Evolutionary conservation across 1,140 invertebrate species (phyloP), one percentile per base, ranked within the genome.

Genomic region (Phthorimaea operculella): DNA sequence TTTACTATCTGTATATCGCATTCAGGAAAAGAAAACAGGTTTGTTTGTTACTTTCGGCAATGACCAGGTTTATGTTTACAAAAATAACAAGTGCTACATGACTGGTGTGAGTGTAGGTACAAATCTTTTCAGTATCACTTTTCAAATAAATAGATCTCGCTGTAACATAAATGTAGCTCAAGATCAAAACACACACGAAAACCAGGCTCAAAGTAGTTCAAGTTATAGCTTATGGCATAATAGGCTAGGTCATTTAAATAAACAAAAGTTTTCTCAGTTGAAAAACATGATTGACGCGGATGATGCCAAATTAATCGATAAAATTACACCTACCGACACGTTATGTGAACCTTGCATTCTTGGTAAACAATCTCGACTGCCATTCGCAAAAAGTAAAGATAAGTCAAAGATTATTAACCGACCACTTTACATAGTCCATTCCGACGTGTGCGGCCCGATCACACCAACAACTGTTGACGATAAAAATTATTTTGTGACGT

Each of bases 1-100:
- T 52, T 42, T 52, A 52, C 33, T 52, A n/a, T 52, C 51, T 34
- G 51, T 52, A 39, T 36, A 39, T 52, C 33, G 36, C 3, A 36
- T 52, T 12, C 51, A 52, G 36, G 33, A 33, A 16, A 18, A 52
- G 36, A 33, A 33, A 7, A 18, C 33, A 36, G 51, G 51, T 36
- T 36, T 52, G 51, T 12, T 17, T 16, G 36, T 39, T 2, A n/a
- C n/a, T 39, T 39, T 39, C n/a, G 36, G 36, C 1, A 39, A 39
- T 39, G n/a, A 39, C n/a, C 10, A n/a, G 10, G 36, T 39, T 9
- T n/a, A 39, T 12, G 36, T 39, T 39, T 39, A 39, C 36, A 39
- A 39, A 39, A 2, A 39, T 9, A 39, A 39, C n/a, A 39, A 39
- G 10, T 39, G 36, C n/a, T 39, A 39, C 36, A 39, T 39, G 36